These are phyloP conservation scores for Lissonota sp. DNA, from an alignment of 2,888 invertebrate genomes.

Conservation along the genomic window DNA sequence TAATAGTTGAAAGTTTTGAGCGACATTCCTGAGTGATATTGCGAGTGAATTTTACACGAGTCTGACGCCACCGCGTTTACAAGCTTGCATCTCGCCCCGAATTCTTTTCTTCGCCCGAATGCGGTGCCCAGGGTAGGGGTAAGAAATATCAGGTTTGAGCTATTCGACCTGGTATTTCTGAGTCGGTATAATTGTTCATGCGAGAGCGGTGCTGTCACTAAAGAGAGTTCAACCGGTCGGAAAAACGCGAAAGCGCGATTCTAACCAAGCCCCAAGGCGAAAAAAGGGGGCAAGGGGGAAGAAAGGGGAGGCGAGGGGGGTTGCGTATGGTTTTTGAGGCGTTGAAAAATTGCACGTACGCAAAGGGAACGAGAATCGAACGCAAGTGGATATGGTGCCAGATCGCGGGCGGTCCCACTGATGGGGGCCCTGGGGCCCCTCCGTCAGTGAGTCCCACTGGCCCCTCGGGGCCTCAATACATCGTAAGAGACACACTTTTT, in stretches of 20 bases:
- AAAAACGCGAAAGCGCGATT: constrained; percentile 55
- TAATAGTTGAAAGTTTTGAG: background rate
- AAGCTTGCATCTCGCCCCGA: constrained; percentile 12
- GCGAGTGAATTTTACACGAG: background rate
- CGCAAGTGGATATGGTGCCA: constrained; percentile 5
- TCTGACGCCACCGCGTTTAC: constrained; percentile 5
- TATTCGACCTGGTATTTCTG: constrained; percentile 58
- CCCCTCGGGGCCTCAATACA: background rate
- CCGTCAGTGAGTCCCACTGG: no score
- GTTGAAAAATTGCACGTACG: background rate
- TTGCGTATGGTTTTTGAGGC: background rate
- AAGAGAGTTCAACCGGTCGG: constrained; percentile 24
- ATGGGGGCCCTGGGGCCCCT: constrained; percentile 9
- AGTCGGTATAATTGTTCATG: constrained; percentile 31
- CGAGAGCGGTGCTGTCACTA: constrained; percentile 46
- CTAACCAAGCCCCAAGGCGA: background rate
- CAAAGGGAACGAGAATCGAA: background rate
- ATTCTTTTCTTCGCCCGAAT: constrained; percentile 5
- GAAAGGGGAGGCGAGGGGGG: background rate
- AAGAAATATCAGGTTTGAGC: background rate
- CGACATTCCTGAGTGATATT: background rate
- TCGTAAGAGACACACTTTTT: background rate
- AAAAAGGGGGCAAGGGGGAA: background rate
- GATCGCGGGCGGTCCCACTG: constrained; percentile 27
- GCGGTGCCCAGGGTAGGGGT: background rate